Conservation (phyloP, 2,888 invertebrate species). For the Hyppa rectilinea region DNA sequence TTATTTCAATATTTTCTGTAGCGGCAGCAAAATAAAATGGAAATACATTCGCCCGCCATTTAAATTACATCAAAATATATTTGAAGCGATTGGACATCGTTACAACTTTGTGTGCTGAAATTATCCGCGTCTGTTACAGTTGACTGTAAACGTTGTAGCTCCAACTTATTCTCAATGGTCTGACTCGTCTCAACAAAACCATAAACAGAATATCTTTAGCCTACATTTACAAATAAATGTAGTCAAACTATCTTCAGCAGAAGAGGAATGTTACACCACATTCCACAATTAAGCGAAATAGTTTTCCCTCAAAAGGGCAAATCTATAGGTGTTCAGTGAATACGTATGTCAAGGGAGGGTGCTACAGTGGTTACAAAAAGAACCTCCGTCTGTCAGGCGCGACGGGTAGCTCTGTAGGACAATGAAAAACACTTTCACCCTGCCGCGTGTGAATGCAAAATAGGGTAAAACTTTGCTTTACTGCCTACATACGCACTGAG, state of each 20-base stretch:
- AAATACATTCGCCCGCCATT: constrained; percentile 31
- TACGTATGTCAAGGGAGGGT: constrained; percentile 66
- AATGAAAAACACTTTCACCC: constrained; percentile 87
- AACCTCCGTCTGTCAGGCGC: constrained; percentile 78
- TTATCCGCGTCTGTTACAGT: constrained; percentile 52
- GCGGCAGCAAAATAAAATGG: constrained; percentile 45
- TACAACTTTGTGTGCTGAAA: constrained; percentile 41
- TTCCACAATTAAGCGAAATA: constrained; percentile 59
- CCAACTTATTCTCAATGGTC: constrained; percentile 39
- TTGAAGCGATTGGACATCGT: constrained; percentile 34
- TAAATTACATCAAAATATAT: constrained; percentile 42
- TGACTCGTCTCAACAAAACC: constrained; percentile 16
- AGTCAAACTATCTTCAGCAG: constrained; percentile 26
- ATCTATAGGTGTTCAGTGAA: constrained; percentile 72
- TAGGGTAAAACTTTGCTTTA: constrained; percentile 73
- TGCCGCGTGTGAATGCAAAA: constrained; percentile 84
- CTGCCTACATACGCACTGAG: constrained; percentile 72
- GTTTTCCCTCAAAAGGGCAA: constrained; percentile 67
- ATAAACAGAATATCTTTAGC: constrained; percentile 21
- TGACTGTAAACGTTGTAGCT: constrained; percentile 32
- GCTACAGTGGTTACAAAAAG: constrained; percentile 75
- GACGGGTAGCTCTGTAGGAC: constrained; percentile 76
- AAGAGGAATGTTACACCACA: constrained; percentile 43
- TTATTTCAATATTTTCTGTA: constrained; percentile 54
- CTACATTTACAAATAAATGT: constrained; percentile 32